phyloP scores from a whole-genome alignment of 2,797 vertebrate species.

The Acipenser transmontanus region DNA sequence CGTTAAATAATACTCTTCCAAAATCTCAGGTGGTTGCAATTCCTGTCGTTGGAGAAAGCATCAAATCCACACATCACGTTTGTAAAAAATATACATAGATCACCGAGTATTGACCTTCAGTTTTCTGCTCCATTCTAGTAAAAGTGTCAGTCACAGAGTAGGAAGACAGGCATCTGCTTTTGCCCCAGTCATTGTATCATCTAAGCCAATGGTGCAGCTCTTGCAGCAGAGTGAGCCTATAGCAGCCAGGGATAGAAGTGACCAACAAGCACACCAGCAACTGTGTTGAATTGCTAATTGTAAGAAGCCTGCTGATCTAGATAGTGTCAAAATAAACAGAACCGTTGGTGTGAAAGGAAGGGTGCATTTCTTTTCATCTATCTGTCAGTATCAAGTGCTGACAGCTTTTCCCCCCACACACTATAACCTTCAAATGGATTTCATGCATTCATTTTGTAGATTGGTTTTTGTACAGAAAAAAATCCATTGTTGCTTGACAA shows the following conservation, averaged over 20 bases:
- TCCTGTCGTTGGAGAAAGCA: too few relatives aligned
- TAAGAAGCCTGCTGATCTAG: slow-evolving; percentile 11
- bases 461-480: too few relatives aligned
- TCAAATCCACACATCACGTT: too few relatives aligned
- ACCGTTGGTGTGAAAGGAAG: slow-evolving; percentile 17
- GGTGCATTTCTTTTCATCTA: slow-evolving; percentile 22
- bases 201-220: slow-evolving; percentile 53
- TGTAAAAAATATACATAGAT: background rate
- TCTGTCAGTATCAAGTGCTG: slow-evolving; percentile 16
- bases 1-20: too few relatives aligned
- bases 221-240: slow-evolving; percentile 63
- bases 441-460: background rate
- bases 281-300: slow-evolving; percentile 26
- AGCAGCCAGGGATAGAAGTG: slow-evolving; percentile 31
- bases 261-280: slow-evolving; percentile 41
- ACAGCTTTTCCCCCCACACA: background rate
- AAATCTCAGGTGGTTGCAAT: too few relatives aligned
- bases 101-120: slow-evolving; percentile 24
- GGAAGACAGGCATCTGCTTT: slow-evolving; percentile 45
- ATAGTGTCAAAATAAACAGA: background rate
- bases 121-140: slow-evolving; percentile 40
- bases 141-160: slow-evolving; percentile 39
- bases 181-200: slow-evolving; percentile 37
- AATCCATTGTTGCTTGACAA: too few relatives aligned
- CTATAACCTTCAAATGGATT: background rate